Base-by-base conservation (phyloP, 2,113 vertebrate genomes). In the Cromileptes altivelis region DNA sequence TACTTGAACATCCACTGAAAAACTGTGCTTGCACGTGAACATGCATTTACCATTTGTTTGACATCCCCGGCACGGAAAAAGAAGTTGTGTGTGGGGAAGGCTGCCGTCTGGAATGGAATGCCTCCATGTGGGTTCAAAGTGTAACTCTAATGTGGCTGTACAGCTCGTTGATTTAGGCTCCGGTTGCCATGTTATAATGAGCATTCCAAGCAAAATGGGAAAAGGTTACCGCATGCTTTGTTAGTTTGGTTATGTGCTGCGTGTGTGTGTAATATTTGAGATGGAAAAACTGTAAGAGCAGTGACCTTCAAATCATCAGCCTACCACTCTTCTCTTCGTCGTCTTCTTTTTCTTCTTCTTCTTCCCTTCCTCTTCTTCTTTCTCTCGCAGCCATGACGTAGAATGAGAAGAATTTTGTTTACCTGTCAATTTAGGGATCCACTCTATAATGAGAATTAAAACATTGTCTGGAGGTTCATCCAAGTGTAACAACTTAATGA, bases 401-500 rank as follows among this genome's bases (percentile, higher is more conserved):
- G 63, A 90, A 75, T 70, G 76, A 81, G 30, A 85, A 70, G 70
- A 82, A 87, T 88, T 75, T 49, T 89, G 75, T 91, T 93, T 88
- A 91, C 88, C 88, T 87, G 81, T 90, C 65, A 90, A 84, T 93
- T 81, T 71, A 80, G 65, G 57, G 72, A 91, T 88, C 9, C 7
- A 33, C 65, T 77, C 40, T 64, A 70, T 73, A 79, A 77, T 84
- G 85, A 86, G 53, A 88, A 85, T 85, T 75, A 79, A 89, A 89
- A 83, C 79, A 73, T 58, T 70, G 78, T 85, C 80, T 89, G 65
- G 65, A 75, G 62, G 78, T 82, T 86, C 75, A 86, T 82, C 81
- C 86, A 65, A 81, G 72, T 84, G 64, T 75, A 90, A 90, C 83
- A 62, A 84, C 85, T 82, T 92, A 93, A 94, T 91, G 89, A 90